Percentiles rank a stretch among this genome's conserved stretches.
Evolutionary conservation across 2,797 vertebrate species (phyloP).

Genomic region (Centroberyx gerrardi): DNA sequence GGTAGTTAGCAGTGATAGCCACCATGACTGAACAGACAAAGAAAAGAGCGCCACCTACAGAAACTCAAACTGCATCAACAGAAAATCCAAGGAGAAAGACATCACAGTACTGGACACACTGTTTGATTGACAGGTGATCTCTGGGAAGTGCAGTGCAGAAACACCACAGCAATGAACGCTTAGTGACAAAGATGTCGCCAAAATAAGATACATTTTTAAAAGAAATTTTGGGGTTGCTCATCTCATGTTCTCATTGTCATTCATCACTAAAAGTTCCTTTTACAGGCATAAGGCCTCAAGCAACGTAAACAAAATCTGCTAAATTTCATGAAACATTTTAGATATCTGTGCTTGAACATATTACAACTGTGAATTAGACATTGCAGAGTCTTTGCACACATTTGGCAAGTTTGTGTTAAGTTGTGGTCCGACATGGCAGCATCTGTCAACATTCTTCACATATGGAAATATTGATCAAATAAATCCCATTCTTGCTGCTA

Average conservation of each 20-base stretch:
- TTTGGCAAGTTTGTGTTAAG: conserved; percentile 19
- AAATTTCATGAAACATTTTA: conserved; percentile 30
- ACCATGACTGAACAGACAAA: background rate
- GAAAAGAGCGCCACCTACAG: conserved; percentile 14
- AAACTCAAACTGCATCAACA: background rate
- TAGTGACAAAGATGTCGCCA: background rate
- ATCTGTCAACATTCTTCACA: conserved; percentile 61
- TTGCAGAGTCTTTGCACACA: conserved; percentile 21
- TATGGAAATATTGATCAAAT: conserved; percentile 57
- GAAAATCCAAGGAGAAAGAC: background rate
- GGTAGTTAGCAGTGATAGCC: no score
- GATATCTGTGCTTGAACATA: conserved; percentile 35
- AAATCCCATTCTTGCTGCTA: conserved; percentile 46
- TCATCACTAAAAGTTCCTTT: conserved; percentile 1
- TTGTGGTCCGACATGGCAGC: conserved; percentile 46
- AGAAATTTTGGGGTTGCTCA: background rate
- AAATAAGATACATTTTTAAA: no score
- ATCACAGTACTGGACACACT: no score
- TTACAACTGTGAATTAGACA: conserved; percentile 50
- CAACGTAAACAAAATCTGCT: conserved; percentile 8
- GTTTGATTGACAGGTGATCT: no score
- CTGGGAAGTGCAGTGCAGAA: background rate
- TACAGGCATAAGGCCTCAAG: background rate
- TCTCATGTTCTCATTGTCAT: background rate
- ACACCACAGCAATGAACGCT: background rate